Conservation (phyloP, 2,113 vertebrate genomes). For the Cochlearius cochlearius region DNA sequence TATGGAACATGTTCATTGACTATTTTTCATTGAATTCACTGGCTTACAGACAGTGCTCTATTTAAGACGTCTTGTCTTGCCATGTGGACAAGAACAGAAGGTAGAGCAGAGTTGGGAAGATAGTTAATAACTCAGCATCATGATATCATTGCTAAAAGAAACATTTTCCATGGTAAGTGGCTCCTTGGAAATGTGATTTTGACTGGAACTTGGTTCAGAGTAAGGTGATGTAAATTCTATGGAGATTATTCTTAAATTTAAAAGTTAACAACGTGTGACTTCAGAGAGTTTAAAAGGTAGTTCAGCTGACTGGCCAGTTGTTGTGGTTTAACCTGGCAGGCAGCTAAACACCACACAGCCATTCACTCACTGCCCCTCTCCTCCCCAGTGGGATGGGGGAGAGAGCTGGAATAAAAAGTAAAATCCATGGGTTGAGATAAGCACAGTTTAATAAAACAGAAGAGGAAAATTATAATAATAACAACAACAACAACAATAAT, state of each 20-base stretch:
- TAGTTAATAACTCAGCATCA: background rate
- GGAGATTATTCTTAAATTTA: background rate
- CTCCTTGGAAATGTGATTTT: background rate
- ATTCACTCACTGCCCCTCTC: too few relatives aligned
- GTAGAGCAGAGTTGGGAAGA: background rate
- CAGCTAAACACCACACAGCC: too few relatives aligned
- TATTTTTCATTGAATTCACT: background rate
- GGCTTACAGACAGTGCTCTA: background rate
- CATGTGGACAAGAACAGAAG: background rate
- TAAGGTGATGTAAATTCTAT: background rate
- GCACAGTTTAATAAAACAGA: too few relatives aligned
- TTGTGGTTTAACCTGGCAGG: too few relatives aligned
- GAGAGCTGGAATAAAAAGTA: too few relatives aligned
- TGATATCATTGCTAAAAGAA: background rate
- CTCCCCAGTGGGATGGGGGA: too few relatives aligned
- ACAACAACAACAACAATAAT: too few relatives aligned
- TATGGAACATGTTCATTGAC: accelerated
- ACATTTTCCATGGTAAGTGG: background rate
- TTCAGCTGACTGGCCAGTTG: background rate
- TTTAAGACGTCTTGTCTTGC: background rate
- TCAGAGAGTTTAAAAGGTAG: background rate
- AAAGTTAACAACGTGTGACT: background rate
- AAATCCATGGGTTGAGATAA: too few relatives aligned
- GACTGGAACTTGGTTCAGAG: background rate
- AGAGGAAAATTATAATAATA: too few relatives aligned